Percentiles rank a stretch among this genome's conserved stretches.
These are phyloP conservation scores for Blomia tropicalis DNA, from an alignment of 2,888 invertebrate genomes.

Conservation along the genomic window DNA sequence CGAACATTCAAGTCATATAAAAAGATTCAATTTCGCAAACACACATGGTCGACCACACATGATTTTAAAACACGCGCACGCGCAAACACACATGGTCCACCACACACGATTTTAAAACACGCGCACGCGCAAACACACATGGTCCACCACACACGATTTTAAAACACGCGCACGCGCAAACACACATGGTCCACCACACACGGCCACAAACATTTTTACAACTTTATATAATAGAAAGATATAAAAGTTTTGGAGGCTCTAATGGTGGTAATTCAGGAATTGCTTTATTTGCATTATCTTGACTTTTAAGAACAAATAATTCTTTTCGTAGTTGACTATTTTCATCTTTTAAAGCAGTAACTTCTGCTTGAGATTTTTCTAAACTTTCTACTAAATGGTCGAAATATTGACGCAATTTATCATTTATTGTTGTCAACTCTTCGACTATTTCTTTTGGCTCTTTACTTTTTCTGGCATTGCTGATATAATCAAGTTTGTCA, in stretches of 20 bases:
- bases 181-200: too few species aligned
- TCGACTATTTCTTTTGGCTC: conserved; percentile 33
- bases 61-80: too few species aligned
- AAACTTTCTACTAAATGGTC: conserved; percentile 32
- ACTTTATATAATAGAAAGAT: neutral
- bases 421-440: conserved; percentile 33
- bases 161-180: too few species aligned
- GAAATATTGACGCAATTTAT: conserved; percentile 33
- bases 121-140: too few species aligned
- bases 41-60: too few species aligned
- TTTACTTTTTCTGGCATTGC: conserved; percentile 31
- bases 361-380: conserved; percentile 28
- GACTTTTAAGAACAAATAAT: neutral
- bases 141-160: too few species aligned
- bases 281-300: neutral
- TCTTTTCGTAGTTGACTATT: conserved; percentile 18
- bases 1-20: too few species aligned
- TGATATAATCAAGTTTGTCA: too few species aligned
- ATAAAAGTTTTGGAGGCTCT: conserved; percentile 21
- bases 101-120: too few species aligned
- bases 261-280: conserved; percentile 24
- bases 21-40: neutral
- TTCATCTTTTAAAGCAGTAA: conserved; percentile 18
- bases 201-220: neutral
- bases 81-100: too few species aligned